Evolutionary conservation across 2,888 invertebrate genomes (phyloP).

Genomic region (Ypsolopha scabrella): DNA sequence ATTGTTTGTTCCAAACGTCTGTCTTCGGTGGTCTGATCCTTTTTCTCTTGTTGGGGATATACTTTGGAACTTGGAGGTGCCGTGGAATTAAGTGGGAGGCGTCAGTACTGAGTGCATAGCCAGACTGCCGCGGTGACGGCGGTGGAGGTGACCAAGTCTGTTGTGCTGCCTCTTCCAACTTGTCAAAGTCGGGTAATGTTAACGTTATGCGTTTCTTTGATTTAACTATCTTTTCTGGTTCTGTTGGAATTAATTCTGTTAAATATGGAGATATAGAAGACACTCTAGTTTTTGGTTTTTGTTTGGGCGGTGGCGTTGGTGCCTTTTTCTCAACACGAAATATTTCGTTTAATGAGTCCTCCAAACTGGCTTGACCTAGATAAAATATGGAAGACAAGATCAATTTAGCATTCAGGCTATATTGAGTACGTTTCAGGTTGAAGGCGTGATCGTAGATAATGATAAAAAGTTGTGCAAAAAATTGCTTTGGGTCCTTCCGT

Average conservation of each 20-base stretch:
- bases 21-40: conserved; percentile 26
- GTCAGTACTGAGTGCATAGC: conserved; percentile 24
- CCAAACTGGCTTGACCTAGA: conserved; percentile 38
- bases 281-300: too few relatives aligned
- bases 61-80: too few relatives aligned
- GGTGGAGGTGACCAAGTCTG: conserved; percentile 29
- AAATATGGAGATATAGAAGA: too few relatives aligned
- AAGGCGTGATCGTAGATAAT: conserved; percentile 34
- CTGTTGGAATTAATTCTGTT: too few relatives aligned
- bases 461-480: conserved; percentile 46
- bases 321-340: conserved; percentile 17
- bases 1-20: conserved; percentile 36
- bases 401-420: conserved; percentile 40
- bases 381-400: conserved; percentile 48
- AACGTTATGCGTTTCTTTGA: too few relatives aligned
- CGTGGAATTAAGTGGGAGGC: too few relatives aligned
- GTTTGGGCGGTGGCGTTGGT: too few relatives aligned
- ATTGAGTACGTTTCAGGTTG: conserved; percentile 32
- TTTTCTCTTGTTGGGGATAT: not conserved
- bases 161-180: too few relatives aligned
- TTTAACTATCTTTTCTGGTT: too few relatives aligned
- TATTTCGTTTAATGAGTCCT: conserved; percentile 28
- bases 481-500: conserved; percentile 40
- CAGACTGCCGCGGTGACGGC: conserved; percentile 47
- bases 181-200: too few relatives aligned